Conservation (phyloP, 2,888 invertebrate species). For the Sinodicranocentrus sp. region DNA sequence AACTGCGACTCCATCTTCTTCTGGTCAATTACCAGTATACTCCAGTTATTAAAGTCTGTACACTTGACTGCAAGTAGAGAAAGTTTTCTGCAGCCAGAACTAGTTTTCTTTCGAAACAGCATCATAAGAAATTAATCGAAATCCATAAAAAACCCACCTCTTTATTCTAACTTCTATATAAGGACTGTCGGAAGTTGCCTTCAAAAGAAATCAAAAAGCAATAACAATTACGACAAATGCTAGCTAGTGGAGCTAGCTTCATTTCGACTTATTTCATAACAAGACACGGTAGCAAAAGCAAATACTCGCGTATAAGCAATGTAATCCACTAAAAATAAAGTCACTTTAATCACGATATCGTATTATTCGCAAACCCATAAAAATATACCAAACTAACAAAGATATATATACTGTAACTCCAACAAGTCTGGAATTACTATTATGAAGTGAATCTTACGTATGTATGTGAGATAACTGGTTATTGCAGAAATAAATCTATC, state of each 20-base stretch:
- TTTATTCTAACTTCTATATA: background rate
- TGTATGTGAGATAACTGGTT: no score
- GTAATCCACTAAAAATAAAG: background rate
- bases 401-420: no score
- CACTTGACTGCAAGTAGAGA: no score
- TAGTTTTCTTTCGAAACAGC: background rate
- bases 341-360: slow-evolving; percentile 15
- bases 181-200: slow-evolving; percentile 22
- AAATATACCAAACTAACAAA: no score
- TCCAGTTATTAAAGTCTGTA: background rate
- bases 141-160: slow-evolving; percentile 31
- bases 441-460: no score
- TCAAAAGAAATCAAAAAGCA: slow-evolving; percentile 56
- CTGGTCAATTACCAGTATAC: background rate
- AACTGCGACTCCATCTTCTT: background rate
- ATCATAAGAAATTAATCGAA: slow-evolving; percentile 50
- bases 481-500: no score
- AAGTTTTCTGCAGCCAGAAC: background rate
- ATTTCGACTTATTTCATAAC: background rate
- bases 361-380: no score
- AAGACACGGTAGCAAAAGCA: background rate
- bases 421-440: no score
- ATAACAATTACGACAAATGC: slow-evolving; percentile 57
- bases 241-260: no score
- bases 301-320: background rate